Percentiles rank a stretch among this genome's conserved stretches.
Evolutionary conservation across 1,140 invertebrate genomes (phyloP).

Genomic region (Panagrolaimus sp.): DNA sequence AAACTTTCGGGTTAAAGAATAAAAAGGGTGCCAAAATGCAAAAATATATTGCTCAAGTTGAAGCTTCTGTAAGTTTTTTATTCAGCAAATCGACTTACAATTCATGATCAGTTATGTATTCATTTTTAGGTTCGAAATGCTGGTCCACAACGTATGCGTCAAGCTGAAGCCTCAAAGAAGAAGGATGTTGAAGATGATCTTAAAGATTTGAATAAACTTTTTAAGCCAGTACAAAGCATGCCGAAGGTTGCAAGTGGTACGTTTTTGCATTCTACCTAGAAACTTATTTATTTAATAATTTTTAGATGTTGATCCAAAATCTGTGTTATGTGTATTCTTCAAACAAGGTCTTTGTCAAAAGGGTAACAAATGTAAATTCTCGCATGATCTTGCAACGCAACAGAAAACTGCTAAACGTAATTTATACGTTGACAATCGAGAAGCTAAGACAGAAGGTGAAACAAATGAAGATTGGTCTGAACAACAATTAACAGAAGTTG

Average conservation of each 20-base stretch:
- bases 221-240: conserved; percentile 71
- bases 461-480: conserved; percentile 96
- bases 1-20: conserved; percentile 98
- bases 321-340: conserved; percentile 93
- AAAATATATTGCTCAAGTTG: conserved; percentile 95
- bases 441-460: conserved; percentile 63
- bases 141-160: conserved; percentile 65
- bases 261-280: not conserved
- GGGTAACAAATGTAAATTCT: conserved; percentile 91
- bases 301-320: conserved; percentile 92
- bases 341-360: conserved; percentile 94
- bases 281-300: conserved; percentile 17
- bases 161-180: conserved; percentile 60
- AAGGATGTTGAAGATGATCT: conserved; percentile 76
- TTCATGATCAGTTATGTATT: not conserved
- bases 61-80: conserved; percentile 73
- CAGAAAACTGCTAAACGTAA: conserved; percentile 91
- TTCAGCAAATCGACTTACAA: not conserved
- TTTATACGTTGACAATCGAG: conserved; percentile 85
- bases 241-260: conserved; percentile 90
- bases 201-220: conserved; percentile 74
- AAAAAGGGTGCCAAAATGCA: conserved; percentile 98
- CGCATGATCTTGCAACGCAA: conserved; percentile 87
- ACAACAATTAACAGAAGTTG: conserved; percentile 84
- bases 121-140: conserved; percentile 61